Percentiles rank a stretch among this genome's conserved stretches.
Conservation (phyloP, 2,797 vertebrate genomes). For the Saxicola maurus region DNA sequence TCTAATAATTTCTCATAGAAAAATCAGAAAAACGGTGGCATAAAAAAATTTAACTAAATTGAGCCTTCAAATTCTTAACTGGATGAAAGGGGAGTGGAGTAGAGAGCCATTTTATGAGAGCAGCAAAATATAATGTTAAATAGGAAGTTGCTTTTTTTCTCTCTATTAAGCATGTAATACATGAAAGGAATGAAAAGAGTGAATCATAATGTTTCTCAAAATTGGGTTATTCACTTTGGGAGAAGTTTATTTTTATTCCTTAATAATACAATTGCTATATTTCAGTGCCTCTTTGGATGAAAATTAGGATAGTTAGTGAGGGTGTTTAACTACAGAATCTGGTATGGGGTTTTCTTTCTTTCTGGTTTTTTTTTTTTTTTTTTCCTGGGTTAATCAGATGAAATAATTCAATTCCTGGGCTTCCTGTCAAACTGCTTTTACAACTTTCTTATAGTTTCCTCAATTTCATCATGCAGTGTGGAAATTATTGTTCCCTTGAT, state of each 20-base stretch:
- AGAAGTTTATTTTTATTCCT: neutral
- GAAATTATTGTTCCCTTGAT: neutral
- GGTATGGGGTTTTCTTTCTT: rapidly evolving
- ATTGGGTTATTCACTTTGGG: neutral
- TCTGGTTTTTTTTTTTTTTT: neutral
- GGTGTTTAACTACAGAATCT: neutral
- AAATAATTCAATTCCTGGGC: neutral
- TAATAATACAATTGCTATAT: neutral
- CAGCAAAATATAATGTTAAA: neutral
- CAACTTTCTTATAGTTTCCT: neutral
- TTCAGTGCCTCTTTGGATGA: neutral
- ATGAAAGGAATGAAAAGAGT: neutral
- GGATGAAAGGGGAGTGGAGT: neutral
- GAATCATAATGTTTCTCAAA: neutral
- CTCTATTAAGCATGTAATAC: neutral
- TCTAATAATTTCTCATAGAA: neutral
- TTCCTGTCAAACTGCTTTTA: neutral
- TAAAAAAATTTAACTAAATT: neutral
- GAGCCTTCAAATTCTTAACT: neutral
- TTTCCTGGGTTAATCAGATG: neutral
- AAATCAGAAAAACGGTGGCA: neutral
- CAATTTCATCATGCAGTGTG: neutral
- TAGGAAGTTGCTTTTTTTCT: neutral
- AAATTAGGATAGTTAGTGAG: neutral
- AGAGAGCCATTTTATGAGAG: neutral